Base-by-base conservation (phyloP, 2,797 vertebrate genomes). In the Otolemur crassicaudatus region DNA sequence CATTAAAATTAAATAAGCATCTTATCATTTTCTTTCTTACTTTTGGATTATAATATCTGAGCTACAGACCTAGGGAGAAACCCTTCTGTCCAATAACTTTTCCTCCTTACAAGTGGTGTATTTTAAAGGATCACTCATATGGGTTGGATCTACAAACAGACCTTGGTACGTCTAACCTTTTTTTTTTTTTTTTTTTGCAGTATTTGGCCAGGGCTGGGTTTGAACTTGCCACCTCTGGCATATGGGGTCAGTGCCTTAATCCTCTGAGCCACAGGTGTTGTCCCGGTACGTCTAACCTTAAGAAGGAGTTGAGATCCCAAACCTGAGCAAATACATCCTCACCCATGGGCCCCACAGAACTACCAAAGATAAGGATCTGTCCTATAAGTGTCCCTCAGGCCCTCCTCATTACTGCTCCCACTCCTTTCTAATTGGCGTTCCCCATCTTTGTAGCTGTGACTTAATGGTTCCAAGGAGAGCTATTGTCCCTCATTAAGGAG, bases 401-500 rank as follows among this genome's bases (percentile, higher is more conserved):
- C 70, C 34, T 37, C 58, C 81, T 82, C 86, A 73, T 70, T 19
- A 56, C 40, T 79, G 82, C 91, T 91, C 93, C 91, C 60, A 84
- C 86, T 90, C 58, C 88, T 92, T 95, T 87, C 94, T 97, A 95
- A 94, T 95, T 97, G 96, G 91, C 92, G 91, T 60, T 95, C 97
- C 79, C 83, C 88, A 85, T 61, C 92, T 95, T 96, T 81, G 67
- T 87, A 92, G 94, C 86, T 91, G 83, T 4, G 14, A 89, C 83
- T 81, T 92, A 43, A 23, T 90, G 94, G 83, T 89, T 94, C 88
- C 94, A 77, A 91, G 92, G 90, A 82, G 91, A 95, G 72, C 61
- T 87, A 34, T 56, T 87, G 96, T 72, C 86, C 86, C 92, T 97
- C 94, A 97, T 97, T 97, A 97, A 96, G 84, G 73, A 95, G 88